Evolutionary conservation across 2,888 invertebrate species (phyloP).

Genomic region (Cenopis cana): DNA sequence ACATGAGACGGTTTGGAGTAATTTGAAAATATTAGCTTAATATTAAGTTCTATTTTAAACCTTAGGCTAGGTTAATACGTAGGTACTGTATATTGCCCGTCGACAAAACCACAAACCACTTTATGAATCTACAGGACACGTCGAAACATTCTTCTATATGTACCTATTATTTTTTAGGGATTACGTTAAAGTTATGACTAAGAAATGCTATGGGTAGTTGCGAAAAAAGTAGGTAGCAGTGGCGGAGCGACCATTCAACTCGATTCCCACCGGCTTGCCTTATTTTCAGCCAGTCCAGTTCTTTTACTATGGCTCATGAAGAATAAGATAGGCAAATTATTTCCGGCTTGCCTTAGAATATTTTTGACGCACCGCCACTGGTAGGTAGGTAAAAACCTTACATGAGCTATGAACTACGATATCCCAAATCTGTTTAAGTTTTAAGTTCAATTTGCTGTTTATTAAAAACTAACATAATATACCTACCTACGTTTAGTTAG

Average conservation of each 20-base stretch:
- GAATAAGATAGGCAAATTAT: too few species aligned
- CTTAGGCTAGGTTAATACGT: not conserved
- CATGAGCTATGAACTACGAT: too few species aligned
- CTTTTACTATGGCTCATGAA: too few species aligned
- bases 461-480: not conserved
- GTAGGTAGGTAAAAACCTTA: too few species aligned
- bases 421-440: too few species aligned
- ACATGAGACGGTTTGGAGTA: conserved; percentile 28
- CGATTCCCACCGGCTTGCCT: too few species aligned
- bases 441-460: not conserved
- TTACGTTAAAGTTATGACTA: not conserved
- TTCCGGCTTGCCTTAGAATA: too few species aligned
- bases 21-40: conserved; percentile 12
- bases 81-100: conserved; percentile 2
- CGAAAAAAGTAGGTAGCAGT: too few species aligned
- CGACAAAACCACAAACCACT: conserved; percentile 2
- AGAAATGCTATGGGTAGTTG: too few species aligned
- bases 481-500: not conserved
- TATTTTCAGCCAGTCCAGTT: too few species aligned
- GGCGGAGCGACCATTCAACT: too few species aligned
- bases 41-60: conserved; percentile 5
- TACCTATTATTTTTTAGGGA: not conserved
- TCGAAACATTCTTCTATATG: not conserved
- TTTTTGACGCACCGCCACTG: too few species aligned
- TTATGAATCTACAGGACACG: not conserved